Evolutionary conservation across 2,113 vertebrate species (phyloP).

Genomic region (Atlantisia rogersi): DNA sequence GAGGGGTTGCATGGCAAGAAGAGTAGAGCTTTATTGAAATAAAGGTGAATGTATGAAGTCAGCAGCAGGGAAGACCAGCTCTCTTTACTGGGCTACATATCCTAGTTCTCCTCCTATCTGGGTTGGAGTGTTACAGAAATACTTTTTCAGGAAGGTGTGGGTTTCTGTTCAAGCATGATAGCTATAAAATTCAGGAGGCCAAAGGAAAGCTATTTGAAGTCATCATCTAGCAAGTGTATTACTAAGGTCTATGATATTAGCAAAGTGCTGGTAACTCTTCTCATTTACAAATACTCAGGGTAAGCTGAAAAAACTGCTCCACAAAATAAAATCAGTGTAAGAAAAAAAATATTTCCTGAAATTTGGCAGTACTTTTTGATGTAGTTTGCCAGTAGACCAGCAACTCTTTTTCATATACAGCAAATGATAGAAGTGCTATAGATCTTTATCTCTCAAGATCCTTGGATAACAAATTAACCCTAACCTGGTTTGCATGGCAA

Average conservation of each 20-base stretch:
- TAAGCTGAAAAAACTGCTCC: background rate
- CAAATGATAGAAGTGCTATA: background rate
- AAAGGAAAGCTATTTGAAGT: constrained; percentile 1
- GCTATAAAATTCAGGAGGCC: background rate
- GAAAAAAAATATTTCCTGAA: background rate
- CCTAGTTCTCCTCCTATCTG: background rate
- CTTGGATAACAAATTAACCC: background rate
- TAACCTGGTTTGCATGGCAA: background rate
- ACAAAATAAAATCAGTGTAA: background rate
- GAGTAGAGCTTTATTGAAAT: background rate
- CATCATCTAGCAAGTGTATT: background rate
- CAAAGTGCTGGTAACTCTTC: background rate
- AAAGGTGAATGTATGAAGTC: background rate
- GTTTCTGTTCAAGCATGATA: background rate
- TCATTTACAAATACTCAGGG: background rate
- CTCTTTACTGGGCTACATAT: background rate
- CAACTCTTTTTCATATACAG: background rate
- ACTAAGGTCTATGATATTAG: background rate
- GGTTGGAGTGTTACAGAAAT: background rate
- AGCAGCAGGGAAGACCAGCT: background rate
- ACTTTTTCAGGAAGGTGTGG: background rate
- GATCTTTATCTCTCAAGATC: background rate
- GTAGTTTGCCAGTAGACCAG: background rate
- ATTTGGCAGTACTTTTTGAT: background rate
- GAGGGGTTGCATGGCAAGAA: background rate